A percentile compares a stretch with the other conserved stretches of the same genome.
phyloP scores from a whole-genome alignment of 2,888 invertebrate genomes.

The Horisme vitalbata region DNA sequence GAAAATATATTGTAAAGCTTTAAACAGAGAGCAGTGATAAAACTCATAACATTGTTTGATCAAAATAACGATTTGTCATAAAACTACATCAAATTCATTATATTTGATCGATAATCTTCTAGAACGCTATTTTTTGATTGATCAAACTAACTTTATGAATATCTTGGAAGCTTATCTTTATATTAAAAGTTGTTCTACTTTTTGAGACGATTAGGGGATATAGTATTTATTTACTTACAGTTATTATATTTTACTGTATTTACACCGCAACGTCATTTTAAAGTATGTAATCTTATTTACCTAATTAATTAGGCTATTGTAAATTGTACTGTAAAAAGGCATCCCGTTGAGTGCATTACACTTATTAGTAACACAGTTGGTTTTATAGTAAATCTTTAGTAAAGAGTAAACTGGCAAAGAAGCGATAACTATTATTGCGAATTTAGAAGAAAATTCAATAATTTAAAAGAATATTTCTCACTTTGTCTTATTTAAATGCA shows the following conservation, averaged over 20 bases:
- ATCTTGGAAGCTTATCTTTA: too few species aligned
- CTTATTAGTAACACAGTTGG: conserved; percentile 77
- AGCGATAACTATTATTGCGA: conserved; percentile 62
- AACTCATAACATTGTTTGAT: too few species aligned
- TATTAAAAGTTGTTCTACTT: too few species aligned
- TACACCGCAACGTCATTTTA: conserved; percentile 51
- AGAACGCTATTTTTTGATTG: not conserved
- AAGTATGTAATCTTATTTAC: conserved; percentile 53
- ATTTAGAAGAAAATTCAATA: conserved; percentile 41
- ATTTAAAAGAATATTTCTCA: conserved; percentile 65
- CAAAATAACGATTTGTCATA: not conserved
- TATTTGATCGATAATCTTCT: not conserved
- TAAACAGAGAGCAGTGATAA: conserved; percentile 25
- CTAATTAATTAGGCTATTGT: conserved; percentile 74
- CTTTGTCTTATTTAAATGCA: conserved; percentile 80
- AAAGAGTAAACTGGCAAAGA: conserved; percentile 64
- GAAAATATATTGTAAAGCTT: conserved; percentile 27
- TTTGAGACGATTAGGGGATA: not conserved
- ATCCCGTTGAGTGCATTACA: conserved; percentile 78
- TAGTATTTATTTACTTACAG: not conserved
- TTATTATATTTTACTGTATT: conserved; percentile 3
- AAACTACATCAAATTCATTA: not conserved
- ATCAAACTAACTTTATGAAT: not conserved
- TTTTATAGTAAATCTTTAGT: conserved; percentile 46
- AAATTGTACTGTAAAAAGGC: conserved; percentile 83